A percentile compares a stretch with the other conserved stretches of the same genome.
phyloP scores from a whole-genome alignment of 2,113 vertebrate genomes.

The Neogale vison region DNA sequence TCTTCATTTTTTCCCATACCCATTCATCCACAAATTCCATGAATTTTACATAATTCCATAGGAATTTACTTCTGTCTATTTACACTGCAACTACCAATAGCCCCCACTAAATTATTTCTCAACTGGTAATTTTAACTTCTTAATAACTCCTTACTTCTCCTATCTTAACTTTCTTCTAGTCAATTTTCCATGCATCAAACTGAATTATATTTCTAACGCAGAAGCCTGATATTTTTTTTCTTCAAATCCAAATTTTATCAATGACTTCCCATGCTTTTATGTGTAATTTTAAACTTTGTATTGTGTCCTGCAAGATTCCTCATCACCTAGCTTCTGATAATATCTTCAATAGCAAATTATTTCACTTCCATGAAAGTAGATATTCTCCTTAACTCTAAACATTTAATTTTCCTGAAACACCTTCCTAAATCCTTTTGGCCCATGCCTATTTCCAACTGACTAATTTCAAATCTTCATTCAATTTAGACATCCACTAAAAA shows the following conservation, averaged over 20 bases:
- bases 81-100: background rate
- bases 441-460: background rate
- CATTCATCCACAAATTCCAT: background rate
- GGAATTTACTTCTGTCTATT: background rate
- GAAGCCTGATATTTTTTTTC: background rate
- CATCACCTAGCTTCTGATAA: background rate
- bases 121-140: background rate
- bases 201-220: background rate
- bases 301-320: background rate
- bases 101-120: background rate
- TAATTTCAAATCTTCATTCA: background rate
- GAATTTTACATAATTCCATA: background rate
- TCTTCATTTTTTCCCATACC: background rate
- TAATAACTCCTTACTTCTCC: background rate
- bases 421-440: background rate
- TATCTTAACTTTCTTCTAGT: background rate
- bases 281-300: background rate
- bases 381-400: background rate
- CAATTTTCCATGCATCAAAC: background rate
- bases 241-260: background rate
- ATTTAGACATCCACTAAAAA: background rate
- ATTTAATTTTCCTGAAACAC: background rate
- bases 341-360: background rate
- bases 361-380: background rate
- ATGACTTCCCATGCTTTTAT: background rate